Evolutionary conservation across 2,797 vertebrate genomes (phyloP), one percentile per base, ranked within the genome.

Genomic region (Denticeps clupeoides): DNA sequence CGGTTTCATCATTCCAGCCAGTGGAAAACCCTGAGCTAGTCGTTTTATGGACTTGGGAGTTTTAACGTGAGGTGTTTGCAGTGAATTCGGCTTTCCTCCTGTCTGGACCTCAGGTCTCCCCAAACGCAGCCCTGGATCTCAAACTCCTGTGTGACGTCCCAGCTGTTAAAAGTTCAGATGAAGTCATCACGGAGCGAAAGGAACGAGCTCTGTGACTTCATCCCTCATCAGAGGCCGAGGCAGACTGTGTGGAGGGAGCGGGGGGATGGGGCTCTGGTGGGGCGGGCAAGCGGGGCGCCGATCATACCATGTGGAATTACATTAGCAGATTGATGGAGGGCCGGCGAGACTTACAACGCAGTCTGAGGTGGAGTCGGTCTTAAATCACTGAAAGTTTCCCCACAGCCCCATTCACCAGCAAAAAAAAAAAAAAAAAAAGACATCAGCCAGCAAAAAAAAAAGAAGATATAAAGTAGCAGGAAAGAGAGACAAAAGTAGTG

Each of bases 281-380:
- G 31, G 25, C 56, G 64, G 11, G 28, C 29, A 32, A 49, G 25
- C 58, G 51, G 72, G 68, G 65, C 60, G 63, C 59, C 74, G 79
- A 73, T 67, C 74, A 78, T 70, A 69, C 66, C 47, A 64, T 35
- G 59, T 60, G 56, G 60, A 70, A 80, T 81, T 72, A 82, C 75
- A 81, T 82, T 77, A 83, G 68, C 67, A 60, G 51, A 63, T 57
- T 52, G 56, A 15, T 26, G 22, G 32, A 41, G 16, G 29, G 38
- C 18, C 27, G 32, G 22, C 40, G 23, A 33, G 22, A 28, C 31
- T 42, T 26, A 41, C 9, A 4, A 38, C 25, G 23, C 41, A 22
- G 40, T 25, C 23, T 42, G n/a, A n/a, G n/a, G n/a, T n/a, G n/a
- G n/a, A n/a, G n/a, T n/a, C n/a, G n/a, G n/a, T n/a, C n/a, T n/a